Base-by-base conservation (phyloP, 2,113 vertebrate genomes). In the Craseonycteris thonglongyai region DNA sequence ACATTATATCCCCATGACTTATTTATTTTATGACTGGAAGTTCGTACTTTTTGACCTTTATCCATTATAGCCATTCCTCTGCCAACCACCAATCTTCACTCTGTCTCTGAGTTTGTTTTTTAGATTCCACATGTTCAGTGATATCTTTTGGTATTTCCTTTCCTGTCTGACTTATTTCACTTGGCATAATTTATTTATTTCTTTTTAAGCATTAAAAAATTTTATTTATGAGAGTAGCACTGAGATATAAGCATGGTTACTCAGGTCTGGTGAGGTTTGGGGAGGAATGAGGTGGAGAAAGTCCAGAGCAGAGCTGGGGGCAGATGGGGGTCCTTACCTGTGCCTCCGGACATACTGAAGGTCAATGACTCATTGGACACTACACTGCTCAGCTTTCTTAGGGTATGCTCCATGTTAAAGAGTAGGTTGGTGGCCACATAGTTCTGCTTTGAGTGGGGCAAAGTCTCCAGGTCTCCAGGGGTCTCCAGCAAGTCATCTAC, bases 401-500 rank as follows among this genome's bases (percentile, higher is more conserved):
- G 88, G 30, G 30, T 16, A 5, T 51, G 12, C 58, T 93, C 78
- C 22, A 72, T 6, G 33, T 2, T 49, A 72, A 5, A 0, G 0
- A 96, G 82, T 58, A 96, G 30, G 42, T 30, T 21, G 24, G 42
- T 42, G 78, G 88, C 96, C 96, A 94, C 79, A 42, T 3, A 18
- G 45, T 26, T 66, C 72, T 88, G 66, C 24, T 84, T 30, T 12
- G 79, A 47, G 33, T 0, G 15, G 24, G 87, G 4, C 88, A 71
- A 47, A 9, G 19, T 42, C 42, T 74, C 30, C 82, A 95, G 56
- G 71, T 74, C 91, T 2, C 1, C 47, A 0, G 87, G 71, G 5
- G 7, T 38, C 45, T 59, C 24, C 56, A 96, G 65, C 40, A 95
- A 51, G 4, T 74, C 30, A 72, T 88, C 93, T 4, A 95, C 6